A percentile compares a stretch with the other conserved stretches of the same genome.
These are phyloP conservation scores for Drosophila ochracea DNA, from an alignment of 2,888 invertebrate species.

Conservation along the genomic window DNA sequence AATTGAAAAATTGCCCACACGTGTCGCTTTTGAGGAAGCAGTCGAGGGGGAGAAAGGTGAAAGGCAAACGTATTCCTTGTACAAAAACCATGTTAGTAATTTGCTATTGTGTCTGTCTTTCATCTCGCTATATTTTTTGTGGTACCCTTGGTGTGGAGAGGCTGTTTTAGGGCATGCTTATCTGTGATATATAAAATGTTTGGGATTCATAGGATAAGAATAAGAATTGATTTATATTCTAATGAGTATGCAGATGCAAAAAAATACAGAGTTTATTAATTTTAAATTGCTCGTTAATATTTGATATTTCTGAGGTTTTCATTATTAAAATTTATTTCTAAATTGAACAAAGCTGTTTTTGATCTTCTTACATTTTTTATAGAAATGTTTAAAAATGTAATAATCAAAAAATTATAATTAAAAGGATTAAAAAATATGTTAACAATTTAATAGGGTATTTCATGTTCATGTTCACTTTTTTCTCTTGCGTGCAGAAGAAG, in stretches of 20 bases:
- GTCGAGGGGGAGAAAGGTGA: not conserved
- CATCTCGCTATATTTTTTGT: not conserved
- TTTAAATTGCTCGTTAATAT: not conserved
- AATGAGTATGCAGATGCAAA: not conserved
- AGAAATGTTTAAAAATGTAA: not conserved
- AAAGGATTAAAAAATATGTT: not conserved
- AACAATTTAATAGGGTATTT: constrained; percentile 17
- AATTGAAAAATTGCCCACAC: constrained; percentile 53
- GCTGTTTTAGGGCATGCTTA: not conserved
- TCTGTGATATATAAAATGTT: not conserved
- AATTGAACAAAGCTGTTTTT: not conserved
- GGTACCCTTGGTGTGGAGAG: not conserved
- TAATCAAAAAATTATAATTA: not conserved
- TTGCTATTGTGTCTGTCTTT: constrained; percentile 14
- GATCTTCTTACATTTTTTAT: not conserved
- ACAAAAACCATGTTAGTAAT: constrained; percentile 24
- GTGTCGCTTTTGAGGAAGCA: constrained; percentile 1
- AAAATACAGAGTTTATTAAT: not conserved
- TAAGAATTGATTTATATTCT: not conserved
- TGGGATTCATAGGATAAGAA: not conserved
- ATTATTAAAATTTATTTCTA: not conserved
- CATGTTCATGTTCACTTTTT: not conserved
- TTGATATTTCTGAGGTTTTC: not conserved
- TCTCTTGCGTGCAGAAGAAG: constrained; percentile 29
- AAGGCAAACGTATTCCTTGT: constrained; percentile 13